Conservation (phyloP, 1,140 invertebrate genomes). For the Heliconius hermathena region DNA sequence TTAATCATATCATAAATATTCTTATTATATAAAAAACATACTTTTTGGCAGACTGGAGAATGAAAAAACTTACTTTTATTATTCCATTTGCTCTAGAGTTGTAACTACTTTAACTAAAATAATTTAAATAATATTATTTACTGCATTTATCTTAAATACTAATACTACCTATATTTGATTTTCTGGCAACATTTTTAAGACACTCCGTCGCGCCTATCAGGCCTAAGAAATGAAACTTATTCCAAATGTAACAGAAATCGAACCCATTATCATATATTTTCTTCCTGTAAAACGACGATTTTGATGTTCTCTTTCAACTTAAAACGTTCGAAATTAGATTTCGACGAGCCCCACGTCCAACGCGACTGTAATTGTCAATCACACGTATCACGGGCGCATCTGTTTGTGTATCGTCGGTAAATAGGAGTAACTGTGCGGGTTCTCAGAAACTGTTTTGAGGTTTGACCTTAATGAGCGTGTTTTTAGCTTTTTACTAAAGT, state of each 20-base stretch:
- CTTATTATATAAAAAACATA: background rate
- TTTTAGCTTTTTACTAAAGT: constrained; percentile 23
- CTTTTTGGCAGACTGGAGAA: background rate
- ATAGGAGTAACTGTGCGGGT: constrained; percentile 10
- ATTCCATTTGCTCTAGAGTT: no score
- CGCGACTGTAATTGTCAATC: constrained; percentile 34
- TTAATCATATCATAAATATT: background rate
- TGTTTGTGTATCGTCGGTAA: constrained; percentile 14
- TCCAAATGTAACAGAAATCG: no score
- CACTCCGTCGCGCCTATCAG: no score
- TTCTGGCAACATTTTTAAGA: no score
- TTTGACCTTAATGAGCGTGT: constrained; percentile 39
- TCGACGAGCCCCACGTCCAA: constrained; percentile 15
- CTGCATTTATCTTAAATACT: no score
- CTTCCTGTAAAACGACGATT: background rate
- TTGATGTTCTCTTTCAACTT: background rate
- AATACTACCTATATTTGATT: no score
- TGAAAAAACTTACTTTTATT: no score
- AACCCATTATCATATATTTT: no score
- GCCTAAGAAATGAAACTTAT: no score
- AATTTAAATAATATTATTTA: no score
- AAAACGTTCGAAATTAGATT: constrained; percentile 14
- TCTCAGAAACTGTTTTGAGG: constrained; percentile 31
- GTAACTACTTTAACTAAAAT: no score
- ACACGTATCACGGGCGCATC: constrained; percentile 26